These are phyloP conservation scores for Chelonus insularis DNA, from an alignment of 1,140 invertebrate species.

Conservation along the genomic window DNA sequence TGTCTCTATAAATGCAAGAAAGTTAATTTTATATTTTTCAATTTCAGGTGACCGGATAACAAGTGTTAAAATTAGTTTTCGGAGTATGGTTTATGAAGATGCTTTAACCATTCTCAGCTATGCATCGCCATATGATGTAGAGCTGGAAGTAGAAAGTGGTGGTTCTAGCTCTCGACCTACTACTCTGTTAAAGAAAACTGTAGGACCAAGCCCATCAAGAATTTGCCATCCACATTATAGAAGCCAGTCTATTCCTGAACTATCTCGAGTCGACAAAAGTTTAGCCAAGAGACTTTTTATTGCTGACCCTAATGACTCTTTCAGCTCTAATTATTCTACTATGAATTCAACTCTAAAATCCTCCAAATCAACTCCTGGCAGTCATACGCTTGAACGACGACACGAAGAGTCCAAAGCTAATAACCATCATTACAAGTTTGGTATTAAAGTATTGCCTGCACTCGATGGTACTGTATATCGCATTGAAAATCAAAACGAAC, in stretches of 20 bases:
- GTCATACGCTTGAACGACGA: constrained; percentile 43
- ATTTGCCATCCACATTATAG: constrained; percentile 70
- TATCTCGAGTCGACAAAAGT: constrained; percentile 59
- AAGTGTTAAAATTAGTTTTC: constrained; percentile 82
- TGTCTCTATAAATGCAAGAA: background rate
- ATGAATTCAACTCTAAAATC: constrained; percentile 55
- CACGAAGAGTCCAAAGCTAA: constrained; percentile 45
- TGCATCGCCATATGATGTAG: constrained; percentile 88
- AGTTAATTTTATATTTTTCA: constrained; percentile 21
- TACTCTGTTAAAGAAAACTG: constrained; percentile 59
- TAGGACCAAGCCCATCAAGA: constrained; percentile 58
- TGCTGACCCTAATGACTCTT: constrained; percentile 54
- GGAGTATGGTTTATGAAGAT: constrained; percentile 88
- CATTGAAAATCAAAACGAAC: constrained; percentile 58
- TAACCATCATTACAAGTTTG: constrained; percentile 65
- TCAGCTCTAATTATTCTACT: constrained; percentile 55
- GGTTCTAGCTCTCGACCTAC: constrained; percentile 60
- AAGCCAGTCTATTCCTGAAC: constrained; percentile 69
- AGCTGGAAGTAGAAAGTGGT: constrained; percentile 68
- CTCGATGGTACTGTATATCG: constrained; percentile 52
- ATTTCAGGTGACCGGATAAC: constrained; percentile 82
- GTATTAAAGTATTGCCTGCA: constrained; percentile 67
- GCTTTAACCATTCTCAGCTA: constrained; percentile 86
- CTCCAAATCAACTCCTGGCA: constrained; percentile 43
- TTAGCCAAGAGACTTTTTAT: constrained; percentile 57